Evolutionary conservation across 2,888 invertebrate species (phyloP), one percentile per base, ranked within the genome.

Genomic region (Ophion ventricosus): DNA sequence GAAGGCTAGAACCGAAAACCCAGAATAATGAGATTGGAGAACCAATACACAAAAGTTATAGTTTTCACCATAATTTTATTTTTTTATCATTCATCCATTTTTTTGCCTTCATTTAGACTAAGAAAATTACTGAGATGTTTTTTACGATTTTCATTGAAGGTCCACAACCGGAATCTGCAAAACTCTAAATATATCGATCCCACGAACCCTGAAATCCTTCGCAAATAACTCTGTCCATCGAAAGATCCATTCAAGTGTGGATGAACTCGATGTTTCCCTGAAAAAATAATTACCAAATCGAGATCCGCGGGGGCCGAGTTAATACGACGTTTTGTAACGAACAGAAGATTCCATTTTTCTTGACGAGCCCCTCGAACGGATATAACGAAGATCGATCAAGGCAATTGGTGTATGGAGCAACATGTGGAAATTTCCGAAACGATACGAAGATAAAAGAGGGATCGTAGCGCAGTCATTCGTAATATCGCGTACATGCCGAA

Each of bases 391-490:
- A 49, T 49, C 49, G 49, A 49, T 14, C 3, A 11, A 49, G 3
- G 17, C 49, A 35, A 35, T 35, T 49, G 49, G 14, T 49, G 43
- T 49, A 49, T 14, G 43, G 17, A 17, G 17, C 35, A 8, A 35
- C 14, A 49, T 49, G 49, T 4, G 11, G 8, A 49, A 74, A 49
- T 49, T 43, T 49, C 10, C 25, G 35, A 20, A 29, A 43, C n/a
- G 11, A 75, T 29, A 4, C 29, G 14, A 14, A 20, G 20, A 20
- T 11, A 17, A 43, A 14, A 25, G 54, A 67, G 4, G 20, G 11
- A 56, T 20, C 1, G 40, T 26, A 49, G 57, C n/a, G 25, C 20
- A 84, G 78, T 87, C 74, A 64, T 64, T 35, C 59, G 23, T 26
- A 59, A 64, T 67, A 75, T 80, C 61, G 79, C 63, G 26, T 26